Conservation (phyloP, 1,140 invertebrate genomes). For the Macrosteles quadrilineatus region DNA sequence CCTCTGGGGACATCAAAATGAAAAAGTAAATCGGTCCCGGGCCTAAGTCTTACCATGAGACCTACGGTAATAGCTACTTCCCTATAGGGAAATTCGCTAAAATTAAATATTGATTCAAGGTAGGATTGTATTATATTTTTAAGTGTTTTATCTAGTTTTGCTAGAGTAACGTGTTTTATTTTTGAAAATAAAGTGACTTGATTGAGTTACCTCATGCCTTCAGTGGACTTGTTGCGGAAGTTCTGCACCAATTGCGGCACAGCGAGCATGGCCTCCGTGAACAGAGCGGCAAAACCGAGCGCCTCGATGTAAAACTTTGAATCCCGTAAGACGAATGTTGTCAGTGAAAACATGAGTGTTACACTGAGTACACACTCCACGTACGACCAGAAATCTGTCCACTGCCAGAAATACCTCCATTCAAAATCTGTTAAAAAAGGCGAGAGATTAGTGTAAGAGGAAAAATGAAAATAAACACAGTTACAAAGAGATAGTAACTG, state of each 20-base stretch:
- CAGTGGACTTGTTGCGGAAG: conserved; percentile 85
- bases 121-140: no score
- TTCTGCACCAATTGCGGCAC: conserved; percentile 91
- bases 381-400: conserved; percentile 98
- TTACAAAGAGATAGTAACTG: no score
- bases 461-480: no score
- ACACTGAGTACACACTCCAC: conserved; percentile 90
- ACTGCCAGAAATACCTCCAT: conserved; percentile 94
- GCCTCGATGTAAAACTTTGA: conserved; percentile 81
- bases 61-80: no score
- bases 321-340: conserved; percentile 88
- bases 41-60: no score
- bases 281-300: conserved; percentile 90
- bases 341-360: conserved; percentile 72
- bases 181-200: no score
- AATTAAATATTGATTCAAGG: no score
- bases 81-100: no score
- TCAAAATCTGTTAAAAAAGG: conserved; percentile 75
- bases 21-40: no score
- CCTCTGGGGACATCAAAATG: no score
- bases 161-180: no score
- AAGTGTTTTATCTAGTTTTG: no score
- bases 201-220: conserved; percentile 88
- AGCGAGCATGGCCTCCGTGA: conserved; percentile 96
- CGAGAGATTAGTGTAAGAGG: neutral